phyloP scores from a whole-genome alignment of 2,888 invertebrate species.

The Lasioglossum leucozonium region DNA sequence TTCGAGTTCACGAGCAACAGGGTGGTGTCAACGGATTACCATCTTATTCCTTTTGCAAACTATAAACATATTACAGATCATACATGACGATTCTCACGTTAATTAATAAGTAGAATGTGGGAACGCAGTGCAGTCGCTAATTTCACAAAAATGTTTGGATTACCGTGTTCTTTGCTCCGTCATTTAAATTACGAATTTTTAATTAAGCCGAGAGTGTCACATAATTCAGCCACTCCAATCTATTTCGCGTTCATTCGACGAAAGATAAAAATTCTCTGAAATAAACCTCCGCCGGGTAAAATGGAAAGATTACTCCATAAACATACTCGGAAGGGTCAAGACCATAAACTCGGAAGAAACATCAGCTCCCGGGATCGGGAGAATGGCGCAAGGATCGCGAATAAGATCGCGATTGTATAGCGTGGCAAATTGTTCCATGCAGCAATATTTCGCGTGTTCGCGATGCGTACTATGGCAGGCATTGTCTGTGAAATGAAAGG shows the following conservation, averaged over 20 bases:
- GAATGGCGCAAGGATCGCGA: background rate
- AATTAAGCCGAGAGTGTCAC: background rate
- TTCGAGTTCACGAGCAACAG: background rate
- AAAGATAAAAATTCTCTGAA: background rate
- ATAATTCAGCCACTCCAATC: background rate
- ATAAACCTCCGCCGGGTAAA: background rate
- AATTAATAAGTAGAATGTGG: background rate
- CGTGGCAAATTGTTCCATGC: background rate
- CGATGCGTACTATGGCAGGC: conserved; percentile 13
- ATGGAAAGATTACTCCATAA: background rate
- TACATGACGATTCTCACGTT: background rate
- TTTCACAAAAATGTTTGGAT: background rate
- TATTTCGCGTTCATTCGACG: background rate
- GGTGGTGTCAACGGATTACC: background rate
- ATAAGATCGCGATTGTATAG: background rate
- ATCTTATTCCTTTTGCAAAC: background rate
- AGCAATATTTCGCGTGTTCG: background rate
- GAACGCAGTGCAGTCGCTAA: background rate
- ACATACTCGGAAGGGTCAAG: background rate
- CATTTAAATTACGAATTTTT: background rate
- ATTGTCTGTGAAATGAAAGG: background rate
- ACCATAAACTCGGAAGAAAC: background rate
- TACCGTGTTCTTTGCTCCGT: background rate
- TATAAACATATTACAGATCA: background rate
- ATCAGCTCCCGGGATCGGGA: background rate